A percentile compares a stretch with the other conserved stretches of the same genome.
phyloP scores from a whole-genome alignment of 2,888 invertebrate genomes.

The Abrostola triplasia region DNA sequence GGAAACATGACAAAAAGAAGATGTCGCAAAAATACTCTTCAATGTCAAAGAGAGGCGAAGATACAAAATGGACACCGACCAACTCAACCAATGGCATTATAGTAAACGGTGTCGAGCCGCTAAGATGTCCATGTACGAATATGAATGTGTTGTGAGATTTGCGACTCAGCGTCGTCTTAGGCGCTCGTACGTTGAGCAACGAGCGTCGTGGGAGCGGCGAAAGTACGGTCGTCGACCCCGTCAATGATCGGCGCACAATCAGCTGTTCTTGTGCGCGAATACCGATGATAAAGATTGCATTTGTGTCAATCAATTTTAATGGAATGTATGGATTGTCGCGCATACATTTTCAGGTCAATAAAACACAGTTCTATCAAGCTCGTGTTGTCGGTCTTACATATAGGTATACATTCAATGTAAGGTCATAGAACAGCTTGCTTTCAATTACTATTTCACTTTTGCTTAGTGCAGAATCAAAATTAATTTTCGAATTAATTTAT shows the following conservation, averaged over 20 bases:
- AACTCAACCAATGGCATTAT: slow-evolving; percentile 11
- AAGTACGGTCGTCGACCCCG: slow-evolving; percentile 85
- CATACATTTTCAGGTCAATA: slow-evolving; percentile 10
- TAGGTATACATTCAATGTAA: slow-evolving; percentile 9
- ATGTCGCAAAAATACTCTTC: slow-evolving; percentile 21
- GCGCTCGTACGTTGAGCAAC: slow-evolving; percentile 76
- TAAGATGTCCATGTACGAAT: slow-evolving; percentile 46
- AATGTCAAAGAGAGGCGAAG: slow-evolving; percentile 28
- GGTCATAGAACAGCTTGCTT: slow-evolving; percentile 8
- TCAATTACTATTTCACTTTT: background rate
- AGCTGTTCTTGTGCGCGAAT: slow-evolving; percentile 82
- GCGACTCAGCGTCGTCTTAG: slow-evolving; percentile 67
- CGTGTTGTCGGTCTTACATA: background rate
- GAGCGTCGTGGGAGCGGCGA: slow-evolving; percentile 84
- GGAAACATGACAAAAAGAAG: slow-evolving; percentile 35
- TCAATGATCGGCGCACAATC: slow-evolving; percentile 77
- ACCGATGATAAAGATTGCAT: slow-evolving; percentile 64
- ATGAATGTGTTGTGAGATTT: slow-evolving; percentile 38
- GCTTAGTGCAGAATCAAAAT: background rate
- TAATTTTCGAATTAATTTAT: slow-evolving; percentile 5
- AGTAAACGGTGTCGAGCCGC: slow-evolving; percentile 40
- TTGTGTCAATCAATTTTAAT: slow-evolving; percentile 58
- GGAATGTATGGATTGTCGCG: slow-evolving; percentile 38
- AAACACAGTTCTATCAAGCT: slow-evolving; percentile 10
- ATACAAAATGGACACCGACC: slow-evolving; percentile 10